phyloP scores from a whole-genome alignment of 2,113 vertebrate species.

The Hylia prasina region DNA sequence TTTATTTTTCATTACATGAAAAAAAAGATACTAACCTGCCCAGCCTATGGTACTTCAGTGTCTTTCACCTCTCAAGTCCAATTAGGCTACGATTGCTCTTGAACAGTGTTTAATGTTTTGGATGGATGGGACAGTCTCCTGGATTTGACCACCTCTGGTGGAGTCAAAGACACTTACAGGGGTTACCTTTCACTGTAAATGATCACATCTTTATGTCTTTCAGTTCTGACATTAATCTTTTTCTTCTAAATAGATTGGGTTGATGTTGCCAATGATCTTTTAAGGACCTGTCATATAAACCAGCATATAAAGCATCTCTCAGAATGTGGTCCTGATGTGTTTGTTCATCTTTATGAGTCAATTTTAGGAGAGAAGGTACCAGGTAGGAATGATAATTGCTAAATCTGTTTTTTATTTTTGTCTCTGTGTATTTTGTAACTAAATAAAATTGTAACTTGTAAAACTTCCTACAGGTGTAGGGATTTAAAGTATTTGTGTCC shows the following conservation, averaged over 20 bases:
- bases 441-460: not conserved
- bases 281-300: constrained; percentile 83
- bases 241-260: constrained; percentile 83
- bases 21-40: not conserved
- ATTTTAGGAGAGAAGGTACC: constrained; percentile 92
- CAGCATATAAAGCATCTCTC: constrained; percentile 75
- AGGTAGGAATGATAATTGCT: constrained; percentile 74
- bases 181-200: not conserved
- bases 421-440: not conserved
- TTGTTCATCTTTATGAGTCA: constrained; percentile 85
- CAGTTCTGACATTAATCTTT: not conserved
- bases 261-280: constrained; percentile 85
- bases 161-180: not conserved
- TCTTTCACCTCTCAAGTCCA: not conserved
- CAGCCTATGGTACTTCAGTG: not conserved
- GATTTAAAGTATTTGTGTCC: not conserved
- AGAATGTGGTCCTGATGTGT: constrained; percentile 87
- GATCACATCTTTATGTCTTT: not conserved
- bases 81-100: not conserved
- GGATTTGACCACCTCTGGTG: not conserved
- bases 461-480: not conserved
- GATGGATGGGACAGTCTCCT: not conserved
- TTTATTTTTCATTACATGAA: not conserved
- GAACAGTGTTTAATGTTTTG: not conserved
- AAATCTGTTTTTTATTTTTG: not conserved